Evolutionary conservation across 2,888 invertebrate genomes (phyloP).

Genomic region (Volucella inflata): DNA sequence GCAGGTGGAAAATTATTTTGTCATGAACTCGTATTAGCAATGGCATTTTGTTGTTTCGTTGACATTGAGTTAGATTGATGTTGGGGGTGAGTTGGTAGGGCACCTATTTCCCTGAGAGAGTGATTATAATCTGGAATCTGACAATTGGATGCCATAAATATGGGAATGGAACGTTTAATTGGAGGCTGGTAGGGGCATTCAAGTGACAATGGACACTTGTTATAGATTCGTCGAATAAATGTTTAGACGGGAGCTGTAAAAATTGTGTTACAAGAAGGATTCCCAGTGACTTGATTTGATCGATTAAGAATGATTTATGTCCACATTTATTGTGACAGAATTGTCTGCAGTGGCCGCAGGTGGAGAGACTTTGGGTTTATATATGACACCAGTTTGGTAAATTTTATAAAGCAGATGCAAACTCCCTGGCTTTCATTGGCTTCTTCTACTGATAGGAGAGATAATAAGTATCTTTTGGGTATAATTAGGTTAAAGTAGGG

Average conservation of each 20-base stretch:
- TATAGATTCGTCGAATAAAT: slow-evolving; percentile 38
- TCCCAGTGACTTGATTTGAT: slow-evolving; percentile 14
- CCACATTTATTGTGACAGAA: slow-evolving; percentile 40
- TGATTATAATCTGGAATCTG: slow-evolving; percentile 42
- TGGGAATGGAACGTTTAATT: slow-evolving; percentile 34
- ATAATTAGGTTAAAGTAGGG: too few relatives aligned
- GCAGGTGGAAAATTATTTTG: slow-evolving; percentile 70
- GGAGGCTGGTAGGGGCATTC: slow-evolving; percentile 27
- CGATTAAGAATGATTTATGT: slow-evolving; percentile 49
- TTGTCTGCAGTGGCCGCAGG: slow-evolving; percentile 8
- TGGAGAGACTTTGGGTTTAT: not conserved
- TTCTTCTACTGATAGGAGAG: too few relatives aligned
- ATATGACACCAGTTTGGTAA: too few relatives aligned
- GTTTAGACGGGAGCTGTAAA: slow-evolving; percentile 53
- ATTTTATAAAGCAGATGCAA: too few relatives aligned
- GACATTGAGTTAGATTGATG: slow-evolving; percentile 72
- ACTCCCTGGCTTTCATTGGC: too few relatives aligned
- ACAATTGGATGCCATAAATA: slow-evolving; percentile 54
- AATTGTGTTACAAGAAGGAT: slow-evolving; percentile 11
- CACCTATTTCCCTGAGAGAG: slow-evolving; percentile 19
- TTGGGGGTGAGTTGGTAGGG: slow-evolving; percentile 34
- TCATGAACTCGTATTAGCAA: slow-evolving; percentile 61
- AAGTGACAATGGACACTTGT: slow-evolving; percentile 33
- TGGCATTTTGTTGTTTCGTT: slow-evolving; percentile 62
- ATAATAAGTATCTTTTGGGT: too few relatives aligned